Conservation (phyloP, 2,113 vertebrate species). For the Salvator merianae region DNA sequence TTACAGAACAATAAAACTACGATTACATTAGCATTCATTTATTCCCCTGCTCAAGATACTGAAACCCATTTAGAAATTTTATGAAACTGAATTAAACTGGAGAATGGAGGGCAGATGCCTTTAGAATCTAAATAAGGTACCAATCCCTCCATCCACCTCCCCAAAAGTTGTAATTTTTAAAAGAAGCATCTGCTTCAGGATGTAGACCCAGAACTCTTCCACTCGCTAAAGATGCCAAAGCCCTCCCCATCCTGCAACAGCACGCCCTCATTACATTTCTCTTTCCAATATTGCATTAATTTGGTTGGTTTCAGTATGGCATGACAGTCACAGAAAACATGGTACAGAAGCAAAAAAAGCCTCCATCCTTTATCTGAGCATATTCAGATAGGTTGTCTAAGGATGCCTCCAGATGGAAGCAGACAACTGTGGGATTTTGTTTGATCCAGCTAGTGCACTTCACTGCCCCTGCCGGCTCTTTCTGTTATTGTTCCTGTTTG, state of each 20-base stretch:
- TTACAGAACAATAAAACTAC: neutral
- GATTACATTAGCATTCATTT: neutral
- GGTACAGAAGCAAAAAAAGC: neutral
- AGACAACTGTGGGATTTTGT: too few relatives aligned
- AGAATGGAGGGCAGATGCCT: neutral
- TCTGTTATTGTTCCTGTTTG: too few relatives aligned
- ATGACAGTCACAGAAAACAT: neutral
- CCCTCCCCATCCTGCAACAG: neutral
- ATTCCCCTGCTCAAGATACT: neutral
- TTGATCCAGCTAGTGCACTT: too few relatives aligned
- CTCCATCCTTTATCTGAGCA: too few relatives aligned
- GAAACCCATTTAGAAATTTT: neutral
- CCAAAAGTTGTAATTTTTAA: neutral
- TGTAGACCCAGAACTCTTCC: neutral
- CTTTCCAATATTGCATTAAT: neutral
- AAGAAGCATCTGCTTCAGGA: neutral
- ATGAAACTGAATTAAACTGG: neutral
- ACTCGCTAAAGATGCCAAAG: too few relatives aligned
- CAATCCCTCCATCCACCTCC: too few relatives aligned
- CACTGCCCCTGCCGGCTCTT: too few relatives aligned
- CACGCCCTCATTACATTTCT: neutral
- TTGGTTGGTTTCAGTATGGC: neutral
- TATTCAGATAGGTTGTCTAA: too few relatives aligned
- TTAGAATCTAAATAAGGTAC: neutral
- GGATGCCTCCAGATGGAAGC: too few relatives aligned